Percentiles rank a stretch among this genome's conserved stretches.
Conservation (phyloP, 2,113 vertebrate species). For the Lichenostomus cassidix region DNA sequence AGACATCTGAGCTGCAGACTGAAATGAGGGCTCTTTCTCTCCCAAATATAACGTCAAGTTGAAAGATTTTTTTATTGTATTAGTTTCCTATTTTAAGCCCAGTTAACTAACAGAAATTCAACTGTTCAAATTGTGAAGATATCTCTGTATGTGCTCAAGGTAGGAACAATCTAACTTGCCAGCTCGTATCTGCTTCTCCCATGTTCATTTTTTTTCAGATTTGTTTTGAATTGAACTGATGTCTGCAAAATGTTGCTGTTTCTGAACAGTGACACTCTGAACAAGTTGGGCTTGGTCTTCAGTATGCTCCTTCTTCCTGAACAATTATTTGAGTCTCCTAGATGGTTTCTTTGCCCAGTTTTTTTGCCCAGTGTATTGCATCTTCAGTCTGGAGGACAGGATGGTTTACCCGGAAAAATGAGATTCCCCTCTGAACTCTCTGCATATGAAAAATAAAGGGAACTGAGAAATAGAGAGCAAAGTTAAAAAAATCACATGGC, state of each 20-base stretch:
- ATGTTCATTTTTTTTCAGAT: not conserved
- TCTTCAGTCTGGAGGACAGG: not conserved
- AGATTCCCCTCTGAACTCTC: not conserved
- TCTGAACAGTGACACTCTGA: not conserved
- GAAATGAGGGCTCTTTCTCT: not conserved
- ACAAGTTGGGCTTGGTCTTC: not conserved
- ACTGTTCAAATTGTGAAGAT: not conserved
- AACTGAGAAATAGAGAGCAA: not conserved
- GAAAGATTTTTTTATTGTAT: not conserved
- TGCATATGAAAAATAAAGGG: not conserved
- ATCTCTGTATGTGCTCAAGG: not conserved
- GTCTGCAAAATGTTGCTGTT: not conserved
- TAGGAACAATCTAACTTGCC: not conserved
- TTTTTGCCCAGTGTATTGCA: not conserved
- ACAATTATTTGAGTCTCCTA: not conserved
- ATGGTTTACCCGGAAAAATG: not conserved
- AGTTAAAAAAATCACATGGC: not conserved
- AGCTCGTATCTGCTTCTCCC: not conserved
- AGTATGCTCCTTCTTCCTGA: not conserved
- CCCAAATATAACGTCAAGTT: not conserved
- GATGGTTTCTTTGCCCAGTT: not conserved
- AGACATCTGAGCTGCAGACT: not conserved
- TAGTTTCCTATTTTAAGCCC: not conserved
- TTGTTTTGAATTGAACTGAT: not conserved
- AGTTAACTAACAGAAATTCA: not conserved